A percentile compares a stretch with the other conserved stretches of the same genome.
phyloP scores from a whole-genome alignment of 2,113 vertebrate species.

The Polyodon spathula region DNA sequence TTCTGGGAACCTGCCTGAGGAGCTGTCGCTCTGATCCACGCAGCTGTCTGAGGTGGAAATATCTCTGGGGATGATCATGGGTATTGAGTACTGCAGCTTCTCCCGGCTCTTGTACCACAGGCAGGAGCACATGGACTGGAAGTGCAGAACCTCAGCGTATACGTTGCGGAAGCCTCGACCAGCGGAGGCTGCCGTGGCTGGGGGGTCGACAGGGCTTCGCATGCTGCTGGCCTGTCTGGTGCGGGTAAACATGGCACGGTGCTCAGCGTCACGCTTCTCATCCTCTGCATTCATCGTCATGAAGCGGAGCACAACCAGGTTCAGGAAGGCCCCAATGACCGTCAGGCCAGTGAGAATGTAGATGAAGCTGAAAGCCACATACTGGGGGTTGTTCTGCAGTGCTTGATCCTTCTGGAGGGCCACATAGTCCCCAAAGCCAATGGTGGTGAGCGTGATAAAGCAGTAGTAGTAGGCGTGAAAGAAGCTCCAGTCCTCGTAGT shows the following conservation, averaged over 20 bases:
- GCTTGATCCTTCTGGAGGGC: constrained; percentile 89
- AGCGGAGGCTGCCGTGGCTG: constrained; percentile 14
- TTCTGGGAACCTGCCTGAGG: constrained; percentile 53
- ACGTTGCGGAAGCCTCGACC: constrained; percentile 66
- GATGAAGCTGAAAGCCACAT: constrained; percentile 94
- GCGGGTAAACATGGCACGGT: constrained; percentile 62
- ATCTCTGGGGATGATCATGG: constrained; percentile 75
- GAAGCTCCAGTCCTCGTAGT: constrained; percentile 92
- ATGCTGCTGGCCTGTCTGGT: constrained; percentile 37
- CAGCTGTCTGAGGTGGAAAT: constrained; percentile 76
- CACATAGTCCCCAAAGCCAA: constrained; percentile 75
- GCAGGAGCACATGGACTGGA: constrained; percentile 94
- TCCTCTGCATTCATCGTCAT: constrained; percentile 95
- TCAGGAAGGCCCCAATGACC: constrained; percentile 94
- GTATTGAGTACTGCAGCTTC: constrained; percentile 76
- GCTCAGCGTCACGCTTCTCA: constrained; percentile 80
- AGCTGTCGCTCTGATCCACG: constrained; percentile 64
- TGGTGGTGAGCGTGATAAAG: constrained; percentile 97
- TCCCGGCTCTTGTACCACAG: constrained; percentile 90
- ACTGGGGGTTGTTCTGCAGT: constrained; percentile 84
- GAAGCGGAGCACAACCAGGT: constrained; percentile 92
- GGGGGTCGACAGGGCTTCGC: constrained; percentile 20
- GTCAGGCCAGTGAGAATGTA: constrained; percentile 93
- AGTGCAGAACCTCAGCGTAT: constrained; percentile 85
- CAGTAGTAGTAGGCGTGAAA: constrained; percentile 97